phyloP scores from a whole-genome alignment of 2,888 invertebrate genomes.

The Poecilus cupreus region DNA sequence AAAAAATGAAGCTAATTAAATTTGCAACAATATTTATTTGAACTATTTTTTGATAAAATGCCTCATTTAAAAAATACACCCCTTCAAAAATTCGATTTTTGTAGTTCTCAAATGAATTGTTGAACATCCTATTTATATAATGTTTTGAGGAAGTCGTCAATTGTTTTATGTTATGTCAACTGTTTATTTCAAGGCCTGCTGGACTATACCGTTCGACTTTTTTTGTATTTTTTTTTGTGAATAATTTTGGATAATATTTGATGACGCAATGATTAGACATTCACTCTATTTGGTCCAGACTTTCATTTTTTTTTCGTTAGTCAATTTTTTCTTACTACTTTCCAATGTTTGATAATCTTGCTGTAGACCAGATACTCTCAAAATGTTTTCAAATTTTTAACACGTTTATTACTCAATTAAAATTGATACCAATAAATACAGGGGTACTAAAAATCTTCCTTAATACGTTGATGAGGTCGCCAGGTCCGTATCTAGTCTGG shows the following conservation, averaged over 20 bases:
- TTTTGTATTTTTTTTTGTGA: conserved; percentile 12
- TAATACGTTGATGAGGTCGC: no score
- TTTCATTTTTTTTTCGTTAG: conserved; percentile 41
- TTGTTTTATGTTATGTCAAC: conserved; percentile 14
- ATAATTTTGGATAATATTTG: background rate
- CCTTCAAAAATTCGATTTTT: no score
- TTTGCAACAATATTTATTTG: no score
- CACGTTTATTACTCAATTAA: no score
- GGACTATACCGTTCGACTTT: background rate
- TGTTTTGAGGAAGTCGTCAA: background rate
- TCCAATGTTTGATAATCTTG: conserved; percentile 23
- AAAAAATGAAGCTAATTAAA: no score
- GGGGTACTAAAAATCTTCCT: no score
- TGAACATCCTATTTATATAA: no score
- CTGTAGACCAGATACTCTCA: background rate
- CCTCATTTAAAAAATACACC: no score
- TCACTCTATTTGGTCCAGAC: conserved; percentile 34
- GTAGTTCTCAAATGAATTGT: no score
- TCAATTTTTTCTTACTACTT: conserved; percentile 4
- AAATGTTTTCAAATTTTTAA: background rate
- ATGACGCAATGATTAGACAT: background rate
- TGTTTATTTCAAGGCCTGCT: conserved; percentile 16
- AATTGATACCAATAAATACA: no score
- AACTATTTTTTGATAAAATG: no score
- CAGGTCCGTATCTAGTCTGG: no score